phyloP scores from a whole-genome alignment of 1,140 invertebrate species.

The Drosophila lacteicornis region DNA sequence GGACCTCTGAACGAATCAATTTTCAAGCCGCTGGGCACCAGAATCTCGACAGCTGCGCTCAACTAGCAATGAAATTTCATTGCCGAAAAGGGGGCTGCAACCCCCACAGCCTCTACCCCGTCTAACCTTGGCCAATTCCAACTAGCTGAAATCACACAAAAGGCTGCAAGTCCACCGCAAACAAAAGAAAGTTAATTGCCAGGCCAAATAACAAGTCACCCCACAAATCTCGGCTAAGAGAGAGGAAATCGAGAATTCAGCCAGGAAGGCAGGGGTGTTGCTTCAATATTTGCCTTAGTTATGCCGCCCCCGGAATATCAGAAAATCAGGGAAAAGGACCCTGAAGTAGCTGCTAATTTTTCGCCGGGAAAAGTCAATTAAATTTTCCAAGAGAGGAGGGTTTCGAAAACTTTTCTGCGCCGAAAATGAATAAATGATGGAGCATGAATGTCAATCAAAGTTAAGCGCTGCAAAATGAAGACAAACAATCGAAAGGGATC shows the following conservation, averaged over 20 bases:
- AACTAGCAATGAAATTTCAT: slow-evolving; percentile 66
- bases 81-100: slow-evolving; percentile 17
- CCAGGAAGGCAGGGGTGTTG: slow-evolving; percentile 11
- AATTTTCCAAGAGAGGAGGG: slow-evolving; percentile 25
- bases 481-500: slow-evolving; percentile 58
- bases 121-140: slow-evolving; percentile 6
- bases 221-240: slow-evolving; percentile 20
- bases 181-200: slow-evolving; percentile 77
- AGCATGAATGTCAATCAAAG: slow-evolving; percentile 81
- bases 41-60: slow-evolving; percentile 65
- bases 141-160: slow-evolving; percentile 42
- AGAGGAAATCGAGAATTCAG: not conserved
- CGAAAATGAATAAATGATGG: slow-evolving; percentile 80
- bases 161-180: slow-evolving; percentile 57
- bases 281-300: slow-evolving; percentile 56
- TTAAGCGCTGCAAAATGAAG: slow-evolving; percentile 68
- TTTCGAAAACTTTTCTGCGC: slow-evolving; percentile 54
- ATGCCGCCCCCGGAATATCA: slow-evolving; percentile 26
- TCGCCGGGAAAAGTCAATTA: slow-evolving; percentile 56
- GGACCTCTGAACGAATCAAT: slow-evolving; percentile 4
- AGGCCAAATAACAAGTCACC: slow-evolving; percentile 55
- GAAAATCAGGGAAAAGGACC: slow-evolving; percentile 20
- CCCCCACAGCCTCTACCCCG: not conserved
- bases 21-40: slow-evolving; percentile 13
- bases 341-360: slow-evolving; percentile 49